Evolutionary conservation across 2,113 vertebrate genomes (phyloP).

Genomic region (Micronycteris hirsuta): DNA sequence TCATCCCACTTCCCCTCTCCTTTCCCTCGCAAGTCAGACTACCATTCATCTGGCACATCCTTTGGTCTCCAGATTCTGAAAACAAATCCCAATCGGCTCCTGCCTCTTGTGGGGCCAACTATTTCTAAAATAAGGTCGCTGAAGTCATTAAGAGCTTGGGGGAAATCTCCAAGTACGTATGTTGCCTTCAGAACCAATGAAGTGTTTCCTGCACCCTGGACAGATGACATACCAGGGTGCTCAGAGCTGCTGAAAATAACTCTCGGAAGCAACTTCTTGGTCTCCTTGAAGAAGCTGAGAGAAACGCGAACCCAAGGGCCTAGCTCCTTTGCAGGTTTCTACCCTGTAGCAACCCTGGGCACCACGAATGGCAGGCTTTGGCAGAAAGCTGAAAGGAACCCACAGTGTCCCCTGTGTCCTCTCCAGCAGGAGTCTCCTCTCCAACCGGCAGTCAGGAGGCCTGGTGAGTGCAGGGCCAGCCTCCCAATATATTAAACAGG

Average conservation of each 20-base stretch:
- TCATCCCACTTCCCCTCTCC: not conserved
- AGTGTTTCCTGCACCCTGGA: not conserved
- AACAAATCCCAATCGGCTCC: not conserved
- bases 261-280: slow-evolving; percentile 32
- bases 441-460: not conserved
- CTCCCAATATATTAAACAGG: not conserved
- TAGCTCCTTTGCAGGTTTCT: not conserved
- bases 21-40: slow-evolving; percentile 50
- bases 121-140: slow-evolving; percentile 12
- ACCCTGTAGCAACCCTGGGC: not conserved
- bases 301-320: slow-evolving; percentile 12
- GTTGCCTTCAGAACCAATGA: slow-evolving; percentile 42
- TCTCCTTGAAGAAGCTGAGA: slow-evolving; percentile 38
- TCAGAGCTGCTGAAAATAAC: slow-evolving; percentile 56
- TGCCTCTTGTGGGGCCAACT: not conserved
- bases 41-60: not conserved
- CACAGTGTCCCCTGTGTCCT: not conserved
- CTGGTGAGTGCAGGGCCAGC: not conserved
- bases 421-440: not conserved
- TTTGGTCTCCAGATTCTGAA: slow-evolving; percentile 38
- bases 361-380: not conserved
- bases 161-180: slow-evolving; percentile 10
- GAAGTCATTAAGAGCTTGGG: not conserved
- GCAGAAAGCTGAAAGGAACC: not conserved
- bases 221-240: slow-evolving; percentile 29